Evolutionary conservation across 1,140 invertebrate species (phyloP).

Genomic region (Oedothorax gibbosus): DNA sequence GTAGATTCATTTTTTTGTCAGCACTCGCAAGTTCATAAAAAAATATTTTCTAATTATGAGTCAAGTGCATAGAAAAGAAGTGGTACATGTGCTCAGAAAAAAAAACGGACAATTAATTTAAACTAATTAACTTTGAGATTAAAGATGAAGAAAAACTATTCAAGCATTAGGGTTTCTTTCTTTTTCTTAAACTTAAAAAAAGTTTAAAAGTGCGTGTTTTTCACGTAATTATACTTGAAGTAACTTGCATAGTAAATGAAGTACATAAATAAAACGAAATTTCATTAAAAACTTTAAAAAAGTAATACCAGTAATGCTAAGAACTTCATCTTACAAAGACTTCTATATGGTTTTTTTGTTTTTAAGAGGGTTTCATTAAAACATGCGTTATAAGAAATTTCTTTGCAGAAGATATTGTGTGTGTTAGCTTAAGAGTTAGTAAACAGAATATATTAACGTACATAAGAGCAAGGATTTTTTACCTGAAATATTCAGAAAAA

Average conservation of each 20-base stretch:
- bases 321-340: too few species aligned
- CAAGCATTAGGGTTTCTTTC: conserved; percentile 24
- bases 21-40: background rate
- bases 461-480: too few species aligned
- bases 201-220: background rate
- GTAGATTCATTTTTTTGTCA: background rate
- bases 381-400: too few species aligned
- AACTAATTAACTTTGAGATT: conserved; percentile 30
- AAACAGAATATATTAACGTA: too few species aligned
- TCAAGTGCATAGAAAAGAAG: background rate
- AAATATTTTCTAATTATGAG: conserved; percentile 33
- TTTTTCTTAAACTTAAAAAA: conserved; percentile 5
- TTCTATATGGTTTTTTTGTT: too few species aligned
- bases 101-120: conserved; percentile 38
- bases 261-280: conserved; percentile 26
- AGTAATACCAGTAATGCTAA: too few species aligned
- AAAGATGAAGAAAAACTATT: conserved; percentile 17
- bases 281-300: conserved; percentile 23
- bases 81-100: background rate
- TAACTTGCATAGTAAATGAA: conserved; percentile 17
- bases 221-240: conserved; percentile 19
- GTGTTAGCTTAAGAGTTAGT: too few species aligned
- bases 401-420: too few species aligned
- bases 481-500: too few species aligned
- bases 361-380: too few species aligned